Conservation (phyloP, 2,113 vertebrate genomes). For the Myocastor coypus region DNA sequence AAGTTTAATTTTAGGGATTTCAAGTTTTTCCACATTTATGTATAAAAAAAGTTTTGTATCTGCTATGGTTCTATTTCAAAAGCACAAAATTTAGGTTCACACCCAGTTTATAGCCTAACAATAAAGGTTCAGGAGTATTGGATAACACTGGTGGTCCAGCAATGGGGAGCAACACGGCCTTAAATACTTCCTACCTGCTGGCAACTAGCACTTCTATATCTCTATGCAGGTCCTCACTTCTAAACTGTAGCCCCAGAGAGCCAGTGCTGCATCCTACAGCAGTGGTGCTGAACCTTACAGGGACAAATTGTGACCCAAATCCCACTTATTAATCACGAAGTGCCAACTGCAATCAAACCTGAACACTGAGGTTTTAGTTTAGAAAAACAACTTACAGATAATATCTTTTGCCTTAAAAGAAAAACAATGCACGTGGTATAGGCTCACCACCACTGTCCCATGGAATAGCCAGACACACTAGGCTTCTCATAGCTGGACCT, state of each 20-base stretch:
- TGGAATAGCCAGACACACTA: no score
- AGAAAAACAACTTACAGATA: neutral
- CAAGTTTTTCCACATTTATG: neutral
- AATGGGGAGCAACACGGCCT: rapidly evolving
- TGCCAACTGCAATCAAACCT: neutral
- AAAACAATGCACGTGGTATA: neutral
- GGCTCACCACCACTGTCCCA: neutral
- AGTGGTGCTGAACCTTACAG: neutral
- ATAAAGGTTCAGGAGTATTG: neutral
- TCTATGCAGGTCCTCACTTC: neutral
- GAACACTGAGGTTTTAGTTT: neutral
- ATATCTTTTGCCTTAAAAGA: neutral
- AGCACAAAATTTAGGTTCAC: neutral
- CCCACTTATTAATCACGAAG: neutral
- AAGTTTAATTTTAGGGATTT: neutral
- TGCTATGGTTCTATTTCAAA: neutral
- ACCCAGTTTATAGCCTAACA: neutral
- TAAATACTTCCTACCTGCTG: neutral
- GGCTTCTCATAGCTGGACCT: neutral
- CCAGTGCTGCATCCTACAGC: neutral
- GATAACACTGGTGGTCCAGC: rapidly evolving
- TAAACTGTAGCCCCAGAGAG: neutral
- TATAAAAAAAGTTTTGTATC: neutral
- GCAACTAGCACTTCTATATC: neutral
- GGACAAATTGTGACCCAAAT: neutral